A percentile compares a stretch with the other conserved stretches of the same genome.
Conservation (phyloP, 1,140 invertebrate species). For the Drosophila takahashii region DNA sequence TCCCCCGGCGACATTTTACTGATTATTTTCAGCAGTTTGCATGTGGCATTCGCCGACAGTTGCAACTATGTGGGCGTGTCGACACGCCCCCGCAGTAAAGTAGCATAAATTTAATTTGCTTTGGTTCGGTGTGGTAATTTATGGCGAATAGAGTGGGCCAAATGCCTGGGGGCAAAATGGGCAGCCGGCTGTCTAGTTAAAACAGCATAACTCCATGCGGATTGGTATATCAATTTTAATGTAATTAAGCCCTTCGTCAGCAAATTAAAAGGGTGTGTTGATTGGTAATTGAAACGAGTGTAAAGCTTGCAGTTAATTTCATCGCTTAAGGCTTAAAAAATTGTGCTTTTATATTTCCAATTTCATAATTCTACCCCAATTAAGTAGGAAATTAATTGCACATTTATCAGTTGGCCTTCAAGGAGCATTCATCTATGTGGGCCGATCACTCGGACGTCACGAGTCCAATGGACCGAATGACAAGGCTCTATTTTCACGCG, state of each 20-base stretch:
- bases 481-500: conserved; percentile 45
- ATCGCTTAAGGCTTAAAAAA: too few relatives aligned
- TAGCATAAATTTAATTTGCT: conserved; percentile 48
- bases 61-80: conserved; percentile 35
- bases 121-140: conserved; percentile 18
- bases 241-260: conserved; percentile 28
- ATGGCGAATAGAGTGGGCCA: conserved; percentile 1
- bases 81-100: conserved; percentile 29
- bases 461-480: conserved; percentile 35
- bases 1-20: conserved; percentile 21
- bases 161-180: background rate
- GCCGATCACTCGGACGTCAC: background rate
- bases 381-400: background rate
- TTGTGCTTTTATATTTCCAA: background rate
- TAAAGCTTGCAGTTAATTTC: too few relatives aligned
- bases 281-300: background rate
- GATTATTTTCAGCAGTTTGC: conserved; percentile 46
- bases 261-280: background rate
- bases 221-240: conserved; percentile 10
- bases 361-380: background rate
- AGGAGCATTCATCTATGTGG: background rate
- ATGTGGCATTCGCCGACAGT: conserved; percentile 32
- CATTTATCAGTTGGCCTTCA: background rate
- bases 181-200: conserved; percentile 17
- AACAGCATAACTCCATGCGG: conserved; percentile 27